Percentiles rank a stretch among this genome's conserved stretches.
Evolutionary conservation across 2,113 vertebrate genomes (phyloP).

Genomic region (Oryzias javanicus): DNA sequence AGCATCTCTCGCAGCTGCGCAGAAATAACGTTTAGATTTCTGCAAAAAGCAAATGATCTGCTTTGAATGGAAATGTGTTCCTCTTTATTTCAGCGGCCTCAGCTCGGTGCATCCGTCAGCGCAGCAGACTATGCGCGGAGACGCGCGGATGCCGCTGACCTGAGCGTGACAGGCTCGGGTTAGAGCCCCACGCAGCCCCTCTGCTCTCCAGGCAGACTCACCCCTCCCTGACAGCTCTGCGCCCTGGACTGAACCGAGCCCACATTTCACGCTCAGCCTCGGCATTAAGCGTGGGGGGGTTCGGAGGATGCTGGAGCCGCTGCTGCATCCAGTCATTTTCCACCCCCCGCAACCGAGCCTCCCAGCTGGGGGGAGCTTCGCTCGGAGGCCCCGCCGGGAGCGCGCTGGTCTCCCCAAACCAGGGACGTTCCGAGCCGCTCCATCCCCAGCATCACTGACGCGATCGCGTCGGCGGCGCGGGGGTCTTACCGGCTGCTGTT

Average conservation of each 20-base stretch:
- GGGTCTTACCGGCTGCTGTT: constrained; percentile 76
- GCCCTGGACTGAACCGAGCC: constrained; percentile 38
- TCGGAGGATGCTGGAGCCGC: constrained; percentile 32
- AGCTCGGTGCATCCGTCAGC: constrained; percentile 32
- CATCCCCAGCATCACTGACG: constrained; percentile 14
- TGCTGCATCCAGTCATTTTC: constrained; percentile 15
- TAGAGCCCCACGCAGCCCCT: constrained; percentile 15
- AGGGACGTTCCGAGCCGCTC: constrained; percentile 37
- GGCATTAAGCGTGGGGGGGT: constrained; percentile 25
- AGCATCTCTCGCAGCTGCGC: too few species aligned
- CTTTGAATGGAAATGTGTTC: too few species aligned
- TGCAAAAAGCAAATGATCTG: too few species aligned
- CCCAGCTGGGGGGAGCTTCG: constrained; percentile 29
- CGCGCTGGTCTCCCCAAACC: constrained; percentile 11
- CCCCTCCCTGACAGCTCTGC: constrained; percentile 19
- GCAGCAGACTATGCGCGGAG: constrained; percentile 47
- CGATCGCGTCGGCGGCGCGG: constrained; percentile 13
- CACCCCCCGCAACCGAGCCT: constrained; percentile 10
- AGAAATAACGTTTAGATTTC: too few species aligned
- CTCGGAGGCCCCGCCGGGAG: constrained; percentile 41
- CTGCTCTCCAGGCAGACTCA: constrained; percentile 28
- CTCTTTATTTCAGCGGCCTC: too few species aligned
- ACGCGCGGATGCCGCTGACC: constrained; percentile 37
- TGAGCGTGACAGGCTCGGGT: constrained; percentile 34
- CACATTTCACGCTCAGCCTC: constrained; percentile 32